Evolutionary conservation across 2,888 invertebrate species (phyloP), one percentile per base, ranked within the genome.

Genomic region (Scaptomyza tumidula): DNA sequence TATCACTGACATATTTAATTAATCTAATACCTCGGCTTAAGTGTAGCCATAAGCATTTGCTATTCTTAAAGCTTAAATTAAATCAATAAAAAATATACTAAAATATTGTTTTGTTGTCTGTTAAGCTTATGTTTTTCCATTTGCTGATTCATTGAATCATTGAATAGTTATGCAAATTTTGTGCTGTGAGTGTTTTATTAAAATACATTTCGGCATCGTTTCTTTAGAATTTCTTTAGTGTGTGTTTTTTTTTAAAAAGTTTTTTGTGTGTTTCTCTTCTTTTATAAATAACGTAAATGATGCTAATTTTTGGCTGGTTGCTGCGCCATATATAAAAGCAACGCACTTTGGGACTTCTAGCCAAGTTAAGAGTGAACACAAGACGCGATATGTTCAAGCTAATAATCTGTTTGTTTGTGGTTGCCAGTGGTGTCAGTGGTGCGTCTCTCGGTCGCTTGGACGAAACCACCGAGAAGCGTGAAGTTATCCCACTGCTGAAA

Each of bases 321-420:
- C 68, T 71, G 69, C 59, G 65, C 76, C 81, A 87, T 90, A 91
- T 87, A 90, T 50, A 91, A 90, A 41, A 86, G 82, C 75, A 60
- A 24, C 46, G 49, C n/a, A 33, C 19, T 41, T 2, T 14, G 66
- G 58, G 39, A 49, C 71, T 67, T 68, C 68, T 73, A 61, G 66
- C 57, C 71, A 88, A 80, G 80, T 75, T 52, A 46, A 62, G 63
- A 67, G 48, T 16, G 58, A 54, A 72, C 58, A 44, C 68, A 72
- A 48, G 50, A 44, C 72, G 43, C 49, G 50, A 64, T 24, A 90
- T 91, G 90, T 77, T 88, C 43, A 90, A 86, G 76, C 75, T 80
- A 44, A 76, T 85, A 62, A 64, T 91, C 45, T 77, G 83, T 41
- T 59, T 90, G 35, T 63, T 89, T 44, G 83, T 83, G 35, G 41